Base-by-base conservation (phyloP, 2,113 vertebrate species). In the Myotis yumanensis region DNA sequence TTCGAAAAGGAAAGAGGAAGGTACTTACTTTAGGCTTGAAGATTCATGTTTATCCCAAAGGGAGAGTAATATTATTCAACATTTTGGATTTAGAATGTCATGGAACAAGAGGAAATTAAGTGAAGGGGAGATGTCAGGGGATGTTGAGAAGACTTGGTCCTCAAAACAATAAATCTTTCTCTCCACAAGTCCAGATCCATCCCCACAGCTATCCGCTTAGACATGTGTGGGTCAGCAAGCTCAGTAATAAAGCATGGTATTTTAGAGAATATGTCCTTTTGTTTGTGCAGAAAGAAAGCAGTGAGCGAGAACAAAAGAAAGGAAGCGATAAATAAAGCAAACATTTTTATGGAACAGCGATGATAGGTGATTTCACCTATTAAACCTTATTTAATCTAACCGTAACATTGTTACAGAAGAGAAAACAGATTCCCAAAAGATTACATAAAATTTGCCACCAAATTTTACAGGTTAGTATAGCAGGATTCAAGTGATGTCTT, bases 201-300 rank as follows among this genome's bases (percentile, higher is more conserved):
- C 43, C 71, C 28, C 54, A 66, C 16, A 62, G n/a, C 37, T 72
- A n/a, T 43, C 32, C 54, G 22, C 10, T 80, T 84, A 84, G 77
- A 92, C 75, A 89, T 59, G 4, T 1, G 10, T 46, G 14, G 15
- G 17, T 32, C 43, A 25, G 51, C 62, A 91, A 76, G 32, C 15
- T 93, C 72, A 75, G n/a, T 28, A 86, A 46, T 76, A 76, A 88
- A 91, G 77, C 84, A 81, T 48, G 14, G 14, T 59, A 77, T 71
- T 86, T 89, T 88, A 92, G 11, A 51, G 96, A 94, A 84, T 32
- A 76, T 4, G 6, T 80, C 7, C 35, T 83, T 96, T 75, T 77
- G 46, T 79, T 86, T 71, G 54, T 57, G 85, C n/a, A 87, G 89
- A 84, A 86, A 86, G 43, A 59, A 88, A 54, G 12, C 1, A 80